Base-by-base conservation (phyloP, 2,797 vertebrate species). In the Chaunax sp. region DNA sequence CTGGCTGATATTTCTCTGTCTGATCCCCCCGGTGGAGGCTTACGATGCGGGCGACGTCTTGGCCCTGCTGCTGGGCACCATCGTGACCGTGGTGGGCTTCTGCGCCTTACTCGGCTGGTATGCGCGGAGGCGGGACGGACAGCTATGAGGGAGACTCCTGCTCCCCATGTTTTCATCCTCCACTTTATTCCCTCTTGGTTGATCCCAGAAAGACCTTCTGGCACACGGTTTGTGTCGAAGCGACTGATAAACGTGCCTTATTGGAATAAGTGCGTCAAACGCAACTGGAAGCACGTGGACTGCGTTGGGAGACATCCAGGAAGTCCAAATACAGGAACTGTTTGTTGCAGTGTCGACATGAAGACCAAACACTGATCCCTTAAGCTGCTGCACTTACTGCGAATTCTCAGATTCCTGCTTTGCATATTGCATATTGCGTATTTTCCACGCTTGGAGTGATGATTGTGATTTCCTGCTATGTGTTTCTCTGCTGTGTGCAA, bases 21-120 rank as follows among this genome's bases (percentile, higher is more conserved):
- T 91, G 30, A 13, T 96, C 52, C 93, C 92, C 9, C 87, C 63
- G 3, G 96, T 69, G 19, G 93, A 96, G 87, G 97, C 96, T 22
- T 90, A 96, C 77, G 97, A 98, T 0, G 83, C 93, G 0, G 97
- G 97, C 23, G 96, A 99, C 75, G 94, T 93, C 0, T 55, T 96
- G 1, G 96, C 96, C 12, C 90, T 98, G 56, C 83, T 99, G 10
- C 64, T 97, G n/a, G 93, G 93, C 35, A 85, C 95, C 4, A 46
- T 93, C 49, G 47, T 98, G 59, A 89, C 94, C 9, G 62, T 94
- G 16, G 66, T 97, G 2, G 96, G 96, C 2, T 88, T 97, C 54
- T 99, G 97, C 72, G 96, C 93, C 71, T 96, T 94, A 66, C 89
- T 99, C 22, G 97, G 97, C 44, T 94, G 97, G 81, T 99, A 98